Evolutionary conservation across 53 echinoderm and acorn worm species (phyloP).

Genomic region (Holothuria leucospilota): DNA sequence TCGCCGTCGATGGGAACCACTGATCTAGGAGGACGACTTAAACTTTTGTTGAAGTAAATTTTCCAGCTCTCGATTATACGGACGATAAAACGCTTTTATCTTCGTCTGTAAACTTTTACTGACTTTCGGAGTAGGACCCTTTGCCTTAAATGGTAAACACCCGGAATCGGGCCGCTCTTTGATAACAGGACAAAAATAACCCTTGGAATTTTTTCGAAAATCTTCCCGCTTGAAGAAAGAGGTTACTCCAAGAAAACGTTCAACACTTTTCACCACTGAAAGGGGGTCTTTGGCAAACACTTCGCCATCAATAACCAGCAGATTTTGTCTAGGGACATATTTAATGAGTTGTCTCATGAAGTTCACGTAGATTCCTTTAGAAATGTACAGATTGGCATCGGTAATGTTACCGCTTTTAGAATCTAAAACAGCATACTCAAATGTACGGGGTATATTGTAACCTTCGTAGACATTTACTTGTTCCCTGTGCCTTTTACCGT

Average conservation of each 20-base stretch:
- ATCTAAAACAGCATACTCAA: slow-evolving; percentile 16
- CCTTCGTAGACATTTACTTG: neutral
- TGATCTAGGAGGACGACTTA: too few relatives aligned
- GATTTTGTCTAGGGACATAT: neutral
- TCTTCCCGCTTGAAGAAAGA: neutral
- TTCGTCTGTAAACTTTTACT: too few relatives aligned
- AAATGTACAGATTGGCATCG: neutral
- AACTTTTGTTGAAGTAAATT: too few relatives aligned
- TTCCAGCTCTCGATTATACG: too few relatives aligned
- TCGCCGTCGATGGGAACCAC: too few relatives aligned
- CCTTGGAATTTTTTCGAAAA: slow-evolving; percentile 6
- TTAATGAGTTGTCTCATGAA: slow-evolving; percentile 10
- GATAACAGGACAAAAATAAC: slow-evolving; percentile 20
- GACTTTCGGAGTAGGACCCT: too few relatives aligned
- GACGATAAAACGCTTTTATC: too few relatives aligned
- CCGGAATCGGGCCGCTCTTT: slow-evolving; percentile 22
- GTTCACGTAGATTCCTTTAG: slow-evolving; percentile 8
- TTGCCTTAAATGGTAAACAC: slow-evolving; percentile 6
- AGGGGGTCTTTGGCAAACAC: slow-evolving; percentile 1
- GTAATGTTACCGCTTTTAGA: neutral
- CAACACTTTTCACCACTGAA: neutral
- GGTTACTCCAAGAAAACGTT: neutral
- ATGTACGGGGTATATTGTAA: slow-evolving; percentile 24
- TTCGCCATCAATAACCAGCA: slow-evolving; percentile 32
- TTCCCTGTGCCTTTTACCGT: too few relatives aligned